Percentiles rank a stretch among this genome's conserved stretches.
Evolutionary conservation across 2,797 vertebrate genomes (phyloP).

Genomic region (Eleutherodactylus coqui): DNA sequence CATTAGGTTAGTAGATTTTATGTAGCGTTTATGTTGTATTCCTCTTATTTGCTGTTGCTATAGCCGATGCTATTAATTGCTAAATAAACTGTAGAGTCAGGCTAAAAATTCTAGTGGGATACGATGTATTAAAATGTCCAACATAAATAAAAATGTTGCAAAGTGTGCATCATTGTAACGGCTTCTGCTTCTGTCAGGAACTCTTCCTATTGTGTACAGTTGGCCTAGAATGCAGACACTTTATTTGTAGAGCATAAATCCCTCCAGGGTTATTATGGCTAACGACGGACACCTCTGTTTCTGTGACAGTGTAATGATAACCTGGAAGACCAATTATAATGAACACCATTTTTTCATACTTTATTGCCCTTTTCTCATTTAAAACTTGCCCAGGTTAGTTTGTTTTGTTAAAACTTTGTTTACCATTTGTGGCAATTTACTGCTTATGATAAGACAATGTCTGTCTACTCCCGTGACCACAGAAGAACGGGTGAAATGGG

Average conservation of each 20-base stretch:
- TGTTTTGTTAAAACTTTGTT: neutral
- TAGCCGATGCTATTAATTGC: constrained; percentile 21
- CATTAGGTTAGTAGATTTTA: neutral
- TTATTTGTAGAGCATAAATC: constrained; percentile 50
- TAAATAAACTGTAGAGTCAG: constrained; percentile 29
- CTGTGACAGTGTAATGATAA: neutral
- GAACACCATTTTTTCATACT: neutral
- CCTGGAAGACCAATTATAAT: neutral
- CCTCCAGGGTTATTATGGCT: constrained; percentile 29
- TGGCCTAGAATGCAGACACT: constrained; percentile 15
- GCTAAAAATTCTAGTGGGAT: constrained; percentile 35
- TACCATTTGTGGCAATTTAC: neutral
- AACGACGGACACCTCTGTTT: constrained; percentile 26
- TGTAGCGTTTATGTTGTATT: neutral
- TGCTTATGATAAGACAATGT: neutral
- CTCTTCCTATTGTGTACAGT: constrained; percentile 20
- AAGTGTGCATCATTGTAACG: constrained; percentile 56
- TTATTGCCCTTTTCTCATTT: neutral
- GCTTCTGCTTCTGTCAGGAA: constrained; percentile 48
- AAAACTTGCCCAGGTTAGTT: neutral
- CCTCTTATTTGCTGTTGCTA: constrained; percentile 12
- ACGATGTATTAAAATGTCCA: constrained; percentile 54
- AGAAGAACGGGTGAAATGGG: no score
- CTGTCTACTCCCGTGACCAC: no score
- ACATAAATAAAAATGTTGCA: constrained; percentile 51